Percentiles rank a stretch among this genome's conserved stretches.
phyloP scores from a whole-genome alignment of 2,888 invertebrate genomes.

The Helobdella robusta region DNA sequence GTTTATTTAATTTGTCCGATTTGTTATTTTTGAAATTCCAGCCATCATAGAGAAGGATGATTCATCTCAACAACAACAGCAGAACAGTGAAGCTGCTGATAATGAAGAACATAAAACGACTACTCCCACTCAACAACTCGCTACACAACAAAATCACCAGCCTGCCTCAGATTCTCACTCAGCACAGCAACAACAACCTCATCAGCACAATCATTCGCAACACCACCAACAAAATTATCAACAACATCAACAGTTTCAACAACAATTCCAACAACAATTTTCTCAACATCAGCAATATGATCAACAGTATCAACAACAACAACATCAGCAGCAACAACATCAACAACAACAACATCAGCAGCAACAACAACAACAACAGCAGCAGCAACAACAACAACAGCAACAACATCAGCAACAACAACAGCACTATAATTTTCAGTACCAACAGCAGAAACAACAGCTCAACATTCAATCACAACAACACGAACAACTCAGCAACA shows the following conservation, averaged over 20 bases:
- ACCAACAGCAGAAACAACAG: not conserved
- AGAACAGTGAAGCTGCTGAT: not conserved
- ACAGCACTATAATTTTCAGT: not conserved
- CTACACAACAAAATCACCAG: not conserved
- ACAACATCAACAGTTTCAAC: not conserved
- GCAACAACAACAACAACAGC: not conserved
- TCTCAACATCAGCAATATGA: not conserved
- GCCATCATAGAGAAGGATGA: not conserved
- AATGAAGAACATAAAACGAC: too few species aligned
- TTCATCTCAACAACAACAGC: not conserved
- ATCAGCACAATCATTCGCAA: too few species aligned
- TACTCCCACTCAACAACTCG: too few species aligned
- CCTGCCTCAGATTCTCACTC: not conserved
- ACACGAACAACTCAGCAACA: not conserved
- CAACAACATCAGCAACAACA: not conserved
- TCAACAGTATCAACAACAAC: not conserved
- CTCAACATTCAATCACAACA: not conserved
- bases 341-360: conserved; percentile 13
- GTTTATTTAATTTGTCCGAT: not conserved
- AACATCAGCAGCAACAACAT: conserved; percentile 1
- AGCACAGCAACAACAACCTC: conserved; percentile 6
- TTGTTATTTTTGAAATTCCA: not conserved
- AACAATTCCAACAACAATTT: not conserved
- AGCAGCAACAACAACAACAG: conserved; percentile 7
- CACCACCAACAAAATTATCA: not conserved